phyloP scores from a whole-genome alignment of 2,888 invertebrate species.

The Agrochola macilenta region DNA sequence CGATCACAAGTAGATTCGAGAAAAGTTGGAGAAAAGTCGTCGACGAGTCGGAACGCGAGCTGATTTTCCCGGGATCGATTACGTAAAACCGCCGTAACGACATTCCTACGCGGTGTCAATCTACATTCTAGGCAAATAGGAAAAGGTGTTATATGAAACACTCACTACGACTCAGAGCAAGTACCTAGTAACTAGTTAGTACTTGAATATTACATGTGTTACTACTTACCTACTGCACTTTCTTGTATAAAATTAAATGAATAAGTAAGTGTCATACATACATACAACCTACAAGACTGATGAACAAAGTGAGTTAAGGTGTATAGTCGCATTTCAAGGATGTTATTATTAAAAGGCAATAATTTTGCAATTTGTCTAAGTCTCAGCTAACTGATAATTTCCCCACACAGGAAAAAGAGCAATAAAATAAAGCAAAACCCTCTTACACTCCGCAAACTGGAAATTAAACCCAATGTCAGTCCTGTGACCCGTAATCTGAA shows the following conservation, averaged over 20 bases:
- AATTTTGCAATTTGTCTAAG: constrained; percentile 4
- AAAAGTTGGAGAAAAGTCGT: constrained; percentile 32
- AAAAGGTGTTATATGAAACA: constrained; percentile 58
- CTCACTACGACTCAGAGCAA: constrained; percentile 16
- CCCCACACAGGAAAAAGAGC: constrained; percentile 3
- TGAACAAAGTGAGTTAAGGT: neutral
- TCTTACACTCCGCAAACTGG: neutral
- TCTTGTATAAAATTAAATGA: constrained; percentile 25
- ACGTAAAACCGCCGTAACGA: constrained; percentile 63
- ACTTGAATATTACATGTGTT: constrained; percentile 9
- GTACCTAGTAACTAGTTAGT: neutral
- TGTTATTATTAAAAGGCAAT: constrained; percentile 3
- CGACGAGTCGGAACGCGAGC: constrained; percentile 45
- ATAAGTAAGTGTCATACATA: neutral
- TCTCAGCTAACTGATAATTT: neutral
- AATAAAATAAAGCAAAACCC: constrained; percentile 28
- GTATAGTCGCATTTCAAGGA: constrained; percentile 5
- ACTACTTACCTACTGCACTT: constrained; percentile 6
- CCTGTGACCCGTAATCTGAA: constrained; percentile 18
- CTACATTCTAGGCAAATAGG: constrained; percentile 62
- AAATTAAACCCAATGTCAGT: constrained; percentile 8
- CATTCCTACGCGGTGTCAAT: constrained; percentile 60
- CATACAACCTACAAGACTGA: neutral
- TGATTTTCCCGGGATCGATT: constrained; percentile 64
- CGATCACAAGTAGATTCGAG: constrained; percentile 17